phyloP scores from a whole-genome alignment of 2,888 invertebrate species.

The Ennomos erosarius region DNA sequence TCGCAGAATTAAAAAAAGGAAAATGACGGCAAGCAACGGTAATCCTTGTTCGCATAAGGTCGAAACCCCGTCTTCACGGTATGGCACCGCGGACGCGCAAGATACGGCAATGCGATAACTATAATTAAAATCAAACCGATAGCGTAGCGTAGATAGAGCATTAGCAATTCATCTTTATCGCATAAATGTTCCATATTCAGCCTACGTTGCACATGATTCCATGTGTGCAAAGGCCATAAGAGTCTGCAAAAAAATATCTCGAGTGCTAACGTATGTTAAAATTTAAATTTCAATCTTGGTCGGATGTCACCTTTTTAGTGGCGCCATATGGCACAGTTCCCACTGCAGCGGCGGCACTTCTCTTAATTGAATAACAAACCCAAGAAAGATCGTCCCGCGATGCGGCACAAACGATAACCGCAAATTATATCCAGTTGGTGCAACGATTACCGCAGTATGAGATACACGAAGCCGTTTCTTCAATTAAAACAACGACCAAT shows the following conservation, averaged over 20 bases:
- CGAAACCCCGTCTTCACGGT: conserved; percentile 65
- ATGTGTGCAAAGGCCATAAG: conserved; percentile 38
- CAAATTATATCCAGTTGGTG: conserved; percentile 23
- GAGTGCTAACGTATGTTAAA: conserved; percentile 51
- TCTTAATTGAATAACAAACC: conserved; percentile 44
- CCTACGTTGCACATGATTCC: conserved; percentile 39
- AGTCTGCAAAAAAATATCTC: conserved; percentile 45
- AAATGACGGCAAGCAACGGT: conserved; percentile 76
- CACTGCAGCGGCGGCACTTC: conserved; percentile 57
- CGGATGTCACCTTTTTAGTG: conserved; percentile 68
- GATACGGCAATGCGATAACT: conserved; percentile 55
- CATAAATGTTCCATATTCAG: conserved; percentile 34
- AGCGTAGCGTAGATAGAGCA: conserved; percentile 51
- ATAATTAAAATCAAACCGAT: conserved; percentile 65
- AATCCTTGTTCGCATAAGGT: conserved; percentile 74
- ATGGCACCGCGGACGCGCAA: conserved; percentile 52
- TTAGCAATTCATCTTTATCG: conserved; percentile 40
- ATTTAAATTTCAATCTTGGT: conserved; percentile 62
- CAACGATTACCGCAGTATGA: conserved; percentile 19
- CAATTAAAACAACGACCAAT: conserved; percentile 27
- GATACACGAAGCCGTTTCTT: conserved; percentile 14
- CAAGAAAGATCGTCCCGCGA: conserved; percentile 14
- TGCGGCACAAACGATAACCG: conserved; percentile 10
- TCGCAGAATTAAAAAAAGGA: conserved; percentile 79
- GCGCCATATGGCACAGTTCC: conserved; percentile 65